Percentiles rank a stretch among this genome's conserved stretches.
Evolutionary conservation across 2,797 vertebrate genomes (phyloP).

Genomic region (Choloepus didactylus): DNA sequence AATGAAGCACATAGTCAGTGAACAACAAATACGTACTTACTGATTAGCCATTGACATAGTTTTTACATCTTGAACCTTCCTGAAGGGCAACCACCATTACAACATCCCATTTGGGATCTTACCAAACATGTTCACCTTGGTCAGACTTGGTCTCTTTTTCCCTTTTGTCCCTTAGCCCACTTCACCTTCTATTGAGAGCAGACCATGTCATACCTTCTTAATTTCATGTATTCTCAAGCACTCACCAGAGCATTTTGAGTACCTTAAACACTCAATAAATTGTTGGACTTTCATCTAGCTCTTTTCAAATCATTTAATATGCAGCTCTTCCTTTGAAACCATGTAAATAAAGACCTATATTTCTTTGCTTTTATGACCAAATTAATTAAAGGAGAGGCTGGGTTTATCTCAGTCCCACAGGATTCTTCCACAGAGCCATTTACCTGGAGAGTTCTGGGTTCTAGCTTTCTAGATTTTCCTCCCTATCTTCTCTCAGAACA

Average conservation of each 20-base stretch:
- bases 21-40: background rate
- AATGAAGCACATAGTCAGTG: background rate
- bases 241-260: background rate
- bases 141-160: background rate
- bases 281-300: background rate
- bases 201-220: background rate
- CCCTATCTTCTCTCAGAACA: background rate
- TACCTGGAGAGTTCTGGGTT: background rate
- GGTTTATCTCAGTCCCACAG: background rate
- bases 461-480: background rate
- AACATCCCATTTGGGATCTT: background rate
- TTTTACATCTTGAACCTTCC: background rate
- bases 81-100: background rate
- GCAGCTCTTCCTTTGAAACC: background rate
- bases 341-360: background rate
- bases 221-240: background rate
- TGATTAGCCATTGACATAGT: background rate
- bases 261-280: background rate
- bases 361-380: background rate
- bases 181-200: background rate
- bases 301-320: background rate
- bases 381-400: background rate
- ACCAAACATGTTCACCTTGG: background rate
- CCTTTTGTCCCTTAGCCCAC: background rate
- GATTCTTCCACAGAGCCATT: background rate